Base-by-base conservation (phyloP, 2,797 vertebrate species). In the Spinus olivaceus region DNA sequence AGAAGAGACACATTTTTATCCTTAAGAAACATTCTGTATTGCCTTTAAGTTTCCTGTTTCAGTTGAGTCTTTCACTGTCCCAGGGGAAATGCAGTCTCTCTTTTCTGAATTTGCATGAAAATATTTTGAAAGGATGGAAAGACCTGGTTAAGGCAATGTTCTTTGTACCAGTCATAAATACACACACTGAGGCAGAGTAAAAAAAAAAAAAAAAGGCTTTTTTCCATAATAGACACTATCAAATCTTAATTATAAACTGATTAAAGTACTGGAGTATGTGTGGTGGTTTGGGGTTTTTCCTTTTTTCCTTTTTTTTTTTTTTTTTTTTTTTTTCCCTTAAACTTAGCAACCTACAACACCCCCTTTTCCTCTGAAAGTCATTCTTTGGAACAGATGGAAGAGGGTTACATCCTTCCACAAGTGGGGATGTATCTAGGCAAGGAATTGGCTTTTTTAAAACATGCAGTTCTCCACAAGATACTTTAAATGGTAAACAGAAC, bases 311-410 rank as follows among this genome's bases (percentile, higher is more conserved):
- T 73, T 24, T 33, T 33, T 56, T 37, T 37, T 10, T 37, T 37
- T 37, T 87, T 86, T 92, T 63, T 61, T 73, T 39, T 90, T 56
- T 64, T 71, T 19, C 2, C 13, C 92, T 96, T 90, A 53, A 94
- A 96, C 95, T 96, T 92, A 96, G 96, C 97, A 95, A 92, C 92
- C 87, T 94, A 63, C 81, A 94, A 94, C 95, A 94, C 91, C 91
- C 94, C 66, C 94, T 95, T 95, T 97, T 95, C 95, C 94, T 97
- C 70, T 91, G 78, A 94, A 96, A 97, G 89, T 92, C 91, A 88
- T 94, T 87, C 92, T 92, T 94, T 81, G 77, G 91, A 97, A 96
- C 96, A 96, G 95, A 96, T 96, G 95, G 96, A 94, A 96, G 95
- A 92, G 82, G 80, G 82, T 93, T 96, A 94, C 89, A 95, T 96